phyloP scores from a whole-genome alignment of 2,888 invertebrate species.

The Mellilla xanthometata region DNA sequence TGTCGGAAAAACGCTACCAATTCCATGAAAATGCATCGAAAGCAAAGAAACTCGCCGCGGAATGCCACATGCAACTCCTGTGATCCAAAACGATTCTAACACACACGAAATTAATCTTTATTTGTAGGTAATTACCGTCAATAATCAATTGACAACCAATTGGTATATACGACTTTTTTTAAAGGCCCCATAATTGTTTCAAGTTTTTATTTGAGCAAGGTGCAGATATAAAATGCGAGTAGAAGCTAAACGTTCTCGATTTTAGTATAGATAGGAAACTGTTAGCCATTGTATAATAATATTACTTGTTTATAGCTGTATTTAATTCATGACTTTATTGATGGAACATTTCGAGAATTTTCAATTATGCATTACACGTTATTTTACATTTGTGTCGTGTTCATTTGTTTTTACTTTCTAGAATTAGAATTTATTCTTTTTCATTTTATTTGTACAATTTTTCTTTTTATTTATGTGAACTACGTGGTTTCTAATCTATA shows the following conservation, averaged over 20 bases:
- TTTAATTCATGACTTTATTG: constrained; percentile 16
- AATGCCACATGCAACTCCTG: constrained; percentile 67
- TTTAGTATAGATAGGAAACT: constrained; percentile 43
- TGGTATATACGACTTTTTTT: constrained; percentile 62
- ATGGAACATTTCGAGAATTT: constrained; percentile 3
- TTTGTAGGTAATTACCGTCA: constrained; percentile 56
- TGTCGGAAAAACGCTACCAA: constrained; percentile 78
- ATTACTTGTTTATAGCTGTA: constrained; percentile 12
- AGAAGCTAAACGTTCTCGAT: constrained; percentile 49
- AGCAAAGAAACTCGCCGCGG: constrained; percentile 72
- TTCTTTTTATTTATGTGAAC: no score
- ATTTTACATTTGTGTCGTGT: not conserved
- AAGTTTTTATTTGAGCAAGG: constrained; percentile 77
- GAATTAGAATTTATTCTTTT: no score
- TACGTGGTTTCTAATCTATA: no score
- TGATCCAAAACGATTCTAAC: constrained; percentile 56
- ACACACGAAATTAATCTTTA: constrained; percentile 67
- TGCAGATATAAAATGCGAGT: constrained; percentile 70
- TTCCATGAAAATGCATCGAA: constrained; percentile 79
- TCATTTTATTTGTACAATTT: no score
- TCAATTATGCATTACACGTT: not conserved
- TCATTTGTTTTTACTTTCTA: not conserved
- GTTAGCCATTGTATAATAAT: constrained; percentile 18
- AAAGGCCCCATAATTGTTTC: constrained; percentile 71
- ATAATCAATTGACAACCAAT: constrained; percentile 60